phyloP scores from a whole-genome alignment of 2,113 vertebrate species.

The Mormyrus iriodes region DNA sequence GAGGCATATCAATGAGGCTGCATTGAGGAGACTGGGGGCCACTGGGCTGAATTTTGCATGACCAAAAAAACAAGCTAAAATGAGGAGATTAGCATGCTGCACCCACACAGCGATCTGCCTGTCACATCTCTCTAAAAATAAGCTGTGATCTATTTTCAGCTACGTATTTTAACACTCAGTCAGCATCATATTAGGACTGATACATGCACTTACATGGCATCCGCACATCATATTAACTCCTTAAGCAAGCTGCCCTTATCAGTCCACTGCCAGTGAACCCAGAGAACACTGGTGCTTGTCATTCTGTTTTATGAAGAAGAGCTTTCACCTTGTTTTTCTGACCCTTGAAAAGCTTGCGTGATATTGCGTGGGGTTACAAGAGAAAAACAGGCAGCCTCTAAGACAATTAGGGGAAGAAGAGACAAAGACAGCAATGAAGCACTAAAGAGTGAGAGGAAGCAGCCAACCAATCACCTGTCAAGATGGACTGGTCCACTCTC shows the following conservation, averaged over 20 bases:
- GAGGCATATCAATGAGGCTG: neutral
- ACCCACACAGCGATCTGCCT: neutral
- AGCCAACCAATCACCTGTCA: conserved; percentile 73
- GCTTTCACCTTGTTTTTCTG: neutral
- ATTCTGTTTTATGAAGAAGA: neutral
- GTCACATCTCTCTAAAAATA: neutral
- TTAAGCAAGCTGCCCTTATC: neutral
- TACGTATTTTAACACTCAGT: neutral
- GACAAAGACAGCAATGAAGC: neutral
- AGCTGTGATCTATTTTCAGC: neutral
- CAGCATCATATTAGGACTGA: neutral
- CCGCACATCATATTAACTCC: neutral
- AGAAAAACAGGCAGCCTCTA: neutral
- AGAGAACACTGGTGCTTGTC: neutral
- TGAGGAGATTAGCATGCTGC: neutral
- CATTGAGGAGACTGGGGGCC: neutral
- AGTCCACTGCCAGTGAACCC: neutral
- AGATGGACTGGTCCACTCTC: conserved; percentile 94
- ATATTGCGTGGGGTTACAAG: neutral
- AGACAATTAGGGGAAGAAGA: neutral
- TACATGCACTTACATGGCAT: neutral
- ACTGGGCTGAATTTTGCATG: neutral
- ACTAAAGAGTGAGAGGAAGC: neutral
- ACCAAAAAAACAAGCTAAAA: neutral
- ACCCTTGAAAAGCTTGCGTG: neutral